Evolutionary conservation across 2,113 vertebrate species (phyloP).

Genomic region (Channa maculata): DNA sequence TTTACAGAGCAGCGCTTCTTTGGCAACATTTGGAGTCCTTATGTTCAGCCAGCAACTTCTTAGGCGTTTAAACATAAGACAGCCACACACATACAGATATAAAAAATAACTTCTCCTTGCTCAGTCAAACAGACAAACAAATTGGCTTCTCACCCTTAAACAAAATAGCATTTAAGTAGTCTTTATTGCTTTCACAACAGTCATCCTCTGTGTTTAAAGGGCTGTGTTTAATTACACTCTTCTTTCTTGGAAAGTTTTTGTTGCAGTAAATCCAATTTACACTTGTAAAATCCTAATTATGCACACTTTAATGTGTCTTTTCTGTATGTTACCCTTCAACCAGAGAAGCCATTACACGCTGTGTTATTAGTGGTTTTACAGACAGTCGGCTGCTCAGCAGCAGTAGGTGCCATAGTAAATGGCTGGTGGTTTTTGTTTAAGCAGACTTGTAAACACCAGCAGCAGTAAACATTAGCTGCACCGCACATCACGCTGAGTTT

Average conservation of each 20-base stretch:
- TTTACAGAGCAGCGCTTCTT: constrained; percentile 67
- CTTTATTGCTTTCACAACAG: constrained; percentile 47
- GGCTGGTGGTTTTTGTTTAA: constrained; percentile 56
- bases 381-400: constrained; percentile 53
- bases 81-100: constrained; percentile 25
- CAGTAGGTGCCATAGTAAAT: constrained; percentile 61
- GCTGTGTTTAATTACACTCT: constrained; percentile 55
- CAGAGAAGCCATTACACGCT: constrained; percentile 18
- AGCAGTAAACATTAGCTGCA: constrained; percentile 62
- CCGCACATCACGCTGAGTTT: constrained; percentile 52
- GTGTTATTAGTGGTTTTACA: constrained; percentile 66
- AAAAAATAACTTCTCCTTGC: constrained; percentile 28
- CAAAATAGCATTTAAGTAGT: constrained; percentile 61
- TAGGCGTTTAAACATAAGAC: constrained; percentile 47
- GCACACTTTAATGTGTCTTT: constrained; percentile 49
- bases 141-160: constrained; percentile 55
- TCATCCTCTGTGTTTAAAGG: constrained; percentile 33
- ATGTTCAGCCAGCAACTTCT: constrained; percentile 65
- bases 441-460: constrained; percentile 75
- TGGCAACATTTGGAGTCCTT: constrained; percentile 65
- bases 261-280: constrained; percentile 53
- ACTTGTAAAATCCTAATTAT: constrained; percentile 69
- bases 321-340: constrained; percentile 14
- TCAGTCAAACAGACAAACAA: constrained; percentile 52
- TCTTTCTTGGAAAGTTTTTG: constrained; percentile 45